A percentile compares a stretch with the other conserved stretches of the same genome.
phyloP scores from a whole-genome alignment of 2,113 vertebrate species.

The Malaclemys terrapin region DNA sequence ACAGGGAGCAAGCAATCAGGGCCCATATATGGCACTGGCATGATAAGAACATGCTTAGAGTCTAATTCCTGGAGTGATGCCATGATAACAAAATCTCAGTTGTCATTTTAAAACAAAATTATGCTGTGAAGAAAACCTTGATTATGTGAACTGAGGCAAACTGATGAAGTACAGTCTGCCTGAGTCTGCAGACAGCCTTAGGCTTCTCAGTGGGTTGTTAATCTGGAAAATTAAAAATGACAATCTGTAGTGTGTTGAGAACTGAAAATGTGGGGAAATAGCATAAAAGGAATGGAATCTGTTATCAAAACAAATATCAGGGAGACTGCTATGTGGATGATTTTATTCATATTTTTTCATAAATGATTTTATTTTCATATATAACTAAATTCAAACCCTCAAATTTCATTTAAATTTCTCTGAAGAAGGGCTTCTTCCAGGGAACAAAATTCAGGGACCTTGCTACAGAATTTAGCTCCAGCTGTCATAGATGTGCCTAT shows the following conservation, averaged over 20 bases:
- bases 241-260: background rate
- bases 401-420: background rate
- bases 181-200: background rate
- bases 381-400: background rate
- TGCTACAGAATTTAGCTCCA: background rate
- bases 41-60: background rate
- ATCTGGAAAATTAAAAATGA: background rate
- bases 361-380: background rate
- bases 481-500: background rate
- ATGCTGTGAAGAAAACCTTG: background rate
- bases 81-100: background rate
- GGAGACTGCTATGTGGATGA: rapidly evolving
- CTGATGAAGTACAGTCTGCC: background rate
- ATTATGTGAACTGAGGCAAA: background rate
- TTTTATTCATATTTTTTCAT: background rate
- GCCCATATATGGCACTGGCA: background rate
- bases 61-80: background rate
- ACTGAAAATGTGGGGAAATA: background rate
- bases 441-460: rapidly evolving
- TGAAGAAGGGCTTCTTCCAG: background rate
- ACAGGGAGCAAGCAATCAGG: rapidly evolving
- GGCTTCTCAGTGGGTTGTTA: background rate
- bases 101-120: background rate
- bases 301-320: background rate
- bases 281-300: background rate